These are phyloP conservation scores for Eutolmus rufibarbis DNA, from an alignment of 2,888 invertebrate species.

Conservation along the genomic window DNA sequence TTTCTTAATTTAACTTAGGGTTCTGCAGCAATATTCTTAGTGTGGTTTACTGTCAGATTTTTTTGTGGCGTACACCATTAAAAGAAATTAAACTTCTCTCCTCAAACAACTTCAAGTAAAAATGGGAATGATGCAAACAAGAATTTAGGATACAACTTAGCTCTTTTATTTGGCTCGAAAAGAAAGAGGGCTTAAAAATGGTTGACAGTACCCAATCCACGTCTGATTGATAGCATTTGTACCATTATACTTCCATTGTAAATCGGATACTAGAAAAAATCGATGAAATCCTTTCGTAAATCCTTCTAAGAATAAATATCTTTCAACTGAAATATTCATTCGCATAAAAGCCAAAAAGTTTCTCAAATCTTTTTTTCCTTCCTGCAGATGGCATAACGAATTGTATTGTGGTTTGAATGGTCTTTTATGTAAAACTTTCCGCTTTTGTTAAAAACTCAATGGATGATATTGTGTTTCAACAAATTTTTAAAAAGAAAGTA, in stretches of 20 bases:
- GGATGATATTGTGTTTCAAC: background rate
- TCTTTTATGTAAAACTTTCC: background rate
- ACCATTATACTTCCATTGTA: background rate
- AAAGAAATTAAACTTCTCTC: background rate
- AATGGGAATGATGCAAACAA: background rate
- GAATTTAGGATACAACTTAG: background rate
- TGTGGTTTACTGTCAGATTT: background rate
- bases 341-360: background rate
- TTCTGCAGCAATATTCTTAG: background rate
- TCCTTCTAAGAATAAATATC: background rate
- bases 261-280: background rate
- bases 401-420: background rate
- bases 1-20: background rate
- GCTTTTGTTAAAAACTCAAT: background rate
- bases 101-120: background rate
- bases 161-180: background rate
- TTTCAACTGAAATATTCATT: background rate
- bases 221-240: background rate
- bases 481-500: background rate
- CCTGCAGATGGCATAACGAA: background rate
- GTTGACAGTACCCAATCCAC: background rate
- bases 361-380: background rate
- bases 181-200: background rate
- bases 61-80: background rate
- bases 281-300: background rate